Conservation (phyloP, 2,797 vertebrate genomes). For the Psittacula echo region DNA sequence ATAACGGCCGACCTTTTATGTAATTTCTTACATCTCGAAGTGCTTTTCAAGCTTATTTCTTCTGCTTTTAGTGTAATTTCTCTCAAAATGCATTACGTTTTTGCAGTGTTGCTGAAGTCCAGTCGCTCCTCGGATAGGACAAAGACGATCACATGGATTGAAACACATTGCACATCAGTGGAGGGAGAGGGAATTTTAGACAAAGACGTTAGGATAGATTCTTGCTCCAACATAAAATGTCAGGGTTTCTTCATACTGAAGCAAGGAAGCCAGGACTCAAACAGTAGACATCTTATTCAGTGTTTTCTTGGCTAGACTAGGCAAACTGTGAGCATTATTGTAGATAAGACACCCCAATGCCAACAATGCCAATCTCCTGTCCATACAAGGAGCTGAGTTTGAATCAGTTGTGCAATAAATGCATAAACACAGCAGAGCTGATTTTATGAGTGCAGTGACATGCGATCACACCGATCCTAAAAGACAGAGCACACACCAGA, state of each 20-base stretch:
- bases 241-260: not conserved
- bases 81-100: slow-evolving; percentile 5
- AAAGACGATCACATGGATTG: not conserved
- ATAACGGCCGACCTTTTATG: not conserved
- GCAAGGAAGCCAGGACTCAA: not conserved
- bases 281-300: not conserved
- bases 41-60: slow-evolving; percentile 5
- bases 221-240: not conserved
- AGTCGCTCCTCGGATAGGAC: not conserved
- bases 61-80: not conserved
- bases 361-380: not conserved
- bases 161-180: not conserved
- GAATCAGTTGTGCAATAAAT: not conserved
- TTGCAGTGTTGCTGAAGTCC: not conserved
- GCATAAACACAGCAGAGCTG: not conserved
- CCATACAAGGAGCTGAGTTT: not conserved
- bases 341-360: not conserved
- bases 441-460: not conserved
- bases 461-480: fast-evolving
- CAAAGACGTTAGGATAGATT: not conserved
- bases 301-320: not conserved
- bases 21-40: not conserved
- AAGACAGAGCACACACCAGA: not conserved
- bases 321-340: not conserved
- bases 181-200: not conserved